Evolutionary conservation across 2,888 invertebrate species (phyloP), one percentile per base, ranked within the genome.

Genomic region (Calephelis perditalis): DNA sequence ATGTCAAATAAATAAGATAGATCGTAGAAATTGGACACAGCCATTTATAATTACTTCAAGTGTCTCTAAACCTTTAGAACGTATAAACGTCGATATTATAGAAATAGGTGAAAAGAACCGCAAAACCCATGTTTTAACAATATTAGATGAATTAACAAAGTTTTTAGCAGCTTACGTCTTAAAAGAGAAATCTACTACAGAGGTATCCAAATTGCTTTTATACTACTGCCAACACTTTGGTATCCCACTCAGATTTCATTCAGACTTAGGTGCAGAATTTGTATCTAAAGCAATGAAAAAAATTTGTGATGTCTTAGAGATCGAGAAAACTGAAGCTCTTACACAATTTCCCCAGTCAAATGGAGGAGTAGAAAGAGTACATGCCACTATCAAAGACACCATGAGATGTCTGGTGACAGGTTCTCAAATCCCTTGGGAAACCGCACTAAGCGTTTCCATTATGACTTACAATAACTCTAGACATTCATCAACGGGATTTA

Each of bases 1-100:
- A n/a, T 65, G 65, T 54, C 61, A 66, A 63, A 37, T 35, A 15
- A 59, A 56, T 11, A 66, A 67, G 57, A 67, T 62, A 40, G 60
- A 66, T 56, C 26, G 56, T 7, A 26, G 56, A 5, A 60, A 60
- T 10, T 60, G 56, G 60, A 37, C 54, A 26, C 56, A 60, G 47
- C 60, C 60, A 9, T 60, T 46, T 37, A 26, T 60, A 36, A 60
- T 60, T 35, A 60, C 60, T 5, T 44, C 56, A 35, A 60, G 45
- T 12, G 56, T 56, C 11, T 10, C n/a, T 5, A 60, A 56, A 15
- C 60, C 60, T 4, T n/a, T 60, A 56, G 46, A 60, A 36, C 7
- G 60, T 46, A 45, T 60, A 12, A 60, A 60, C 45, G 36, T 60
- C 11, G 60, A 60, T 12, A 56, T 60, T 3, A 60, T 60, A 11